These are phyloP conservation scores for Syngnathus floridae DNA, from an alignment of 2,113 vertebrate species.

Conservation along the genomic window DNA sequence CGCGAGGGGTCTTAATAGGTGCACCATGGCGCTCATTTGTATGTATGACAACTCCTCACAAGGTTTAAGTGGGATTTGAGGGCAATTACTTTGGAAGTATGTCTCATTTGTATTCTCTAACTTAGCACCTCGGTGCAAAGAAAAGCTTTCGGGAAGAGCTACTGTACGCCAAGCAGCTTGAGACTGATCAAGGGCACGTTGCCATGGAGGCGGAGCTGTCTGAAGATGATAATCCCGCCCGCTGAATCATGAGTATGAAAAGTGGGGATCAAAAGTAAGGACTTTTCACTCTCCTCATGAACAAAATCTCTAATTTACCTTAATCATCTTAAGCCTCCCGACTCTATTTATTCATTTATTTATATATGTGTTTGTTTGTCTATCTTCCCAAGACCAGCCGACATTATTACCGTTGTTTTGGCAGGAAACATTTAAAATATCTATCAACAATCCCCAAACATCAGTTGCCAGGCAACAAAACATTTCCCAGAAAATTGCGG, in stretches of 20 bases:
- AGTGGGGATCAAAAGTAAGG: constrained; percentile 3
- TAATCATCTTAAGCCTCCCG: constrained; percentile 19
- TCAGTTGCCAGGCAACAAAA: constrained; percentile 1
- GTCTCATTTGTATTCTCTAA: constrained; percentile 4
- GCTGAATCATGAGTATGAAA: constrained; percentile 8
- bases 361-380: no score
- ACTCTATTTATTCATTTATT: not conserved
- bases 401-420: not conserved
- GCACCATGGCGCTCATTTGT: not conserved
- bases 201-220: constrained; percentile 16
- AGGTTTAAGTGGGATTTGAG: not conserved
- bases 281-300: not conserved
- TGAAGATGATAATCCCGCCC: constrained; percentile 16
- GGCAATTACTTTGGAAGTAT: constrained; percentile 2
- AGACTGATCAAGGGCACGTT: constrained; percentile 25
- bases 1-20: not conserved
- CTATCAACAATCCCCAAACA: no score
- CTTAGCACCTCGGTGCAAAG: constrained; percentile 7
- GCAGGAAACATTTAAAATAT: not conserved
- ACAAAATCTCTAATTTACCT: constrained; percentile 27
- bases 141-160: constrained; percentile 9
- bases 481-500: not conserved
- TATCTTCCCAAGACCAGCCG: not conserved
- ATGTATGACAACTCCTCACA: not conserved
- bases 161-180: not conserved